Evolutionary conservation across 2,797 vertebrate genomes (phyloP).

Genomic region (Danio aesculapii): DNA sequence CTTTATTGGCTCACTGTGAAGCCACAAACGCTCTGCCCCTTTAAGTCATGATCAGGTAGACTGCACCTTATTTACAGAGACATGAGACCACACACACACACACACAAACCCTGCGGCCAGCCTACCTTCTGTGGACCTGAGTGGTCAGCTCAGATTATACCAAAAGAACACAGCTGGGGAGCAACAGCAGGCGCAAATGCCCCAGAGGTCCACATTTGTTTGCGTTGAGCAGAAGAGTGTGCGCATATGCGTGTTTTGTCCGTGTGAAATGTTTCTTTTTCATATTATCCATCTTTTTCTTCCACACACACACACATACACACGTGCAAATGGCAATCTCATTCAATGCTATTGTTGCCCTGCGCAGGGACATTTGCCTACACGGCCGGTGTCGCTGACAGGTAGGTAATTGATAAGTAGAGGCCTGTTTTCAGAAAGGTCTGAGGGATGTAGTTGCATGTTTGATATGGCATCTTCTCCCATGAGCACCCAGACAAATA

Average conservation of each 20-base stretch:
- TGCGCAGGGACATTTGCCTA: slow-evolving; percentile 70
- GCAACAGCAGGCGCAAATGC: slow-evolving; percentile 55
- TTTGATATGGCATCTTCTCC: slow-evolving; percentile 71
- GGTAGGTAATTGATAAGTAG: slow-evolving; percentile 67
- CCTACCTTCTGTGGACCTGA: slow-evolving; percentile 49
- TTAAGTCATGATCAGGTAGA: slow-evolving; percentile 59
- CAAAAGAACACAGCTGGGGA: slow-evolving; percentile 56
- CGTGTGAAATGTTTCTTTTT: slow-evolving; percentile 46
- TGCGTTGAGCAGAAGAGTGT: slow-evolving; percentile 34
- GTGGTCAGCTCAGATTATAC: slow-evolving; percentile 62
- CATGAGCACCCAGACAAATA: slow-evolving; percentile 77
- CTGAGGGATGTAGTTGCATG: slow-evolving; percentile 67
- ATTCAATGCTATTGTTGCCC: slow-evolving; percentile 49
- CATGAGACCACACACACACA: slow-evolving; percentile 36
- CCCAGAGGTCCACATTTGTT: slow-evolving; percentile 53
- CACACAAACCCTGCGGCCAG: slow-evolving; percentile 51
- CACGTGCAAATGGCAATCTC: slow-evolving; percentile 40
- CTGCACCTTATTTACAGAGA: slow-evolving; percentile 59
- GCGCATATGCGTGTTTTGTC: slow-evolving; percentile 31
- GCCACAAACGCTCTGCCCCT: slow-evolving; percentile 49
- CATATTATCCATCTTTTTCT: slow-evolving; percentile 27
- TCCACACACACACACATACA: slow-evolving; percentile 27
- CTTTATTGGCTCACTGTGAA: slow-evolving; percentile 44
- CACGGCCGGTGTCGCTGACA: slow-evolving; percentile 61
- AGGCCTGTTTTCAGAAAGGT: slow-evolving; percentile 63